Conservation (phyloP, 2,797 vertebrate species). For the Cossypha niveicapilla region DNA sequence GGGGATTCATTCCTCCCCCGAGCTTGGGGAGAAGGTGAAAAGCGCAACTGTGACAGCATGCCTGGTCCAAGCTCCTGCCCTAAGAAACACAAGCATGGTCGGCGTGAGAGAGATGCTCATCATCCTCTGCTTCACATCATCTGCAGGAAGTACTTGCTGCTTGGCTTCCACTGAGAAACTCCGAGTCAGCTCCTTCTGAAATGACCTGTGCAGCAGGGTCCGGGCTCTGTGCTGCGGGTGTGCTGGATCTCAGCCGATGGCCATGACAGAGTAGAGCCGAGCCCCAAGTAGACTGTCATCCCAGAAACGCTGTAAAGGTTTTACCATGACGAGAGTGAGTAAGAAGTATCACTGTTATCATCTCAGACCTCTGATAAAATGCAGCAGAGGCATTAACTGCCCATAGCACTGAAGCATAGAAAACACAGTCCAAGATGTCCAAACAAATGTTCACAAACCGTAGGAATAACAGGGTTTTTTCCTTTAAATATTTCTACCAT, state of each 20-base stretch:
- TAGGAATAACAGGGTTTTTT: not conserved
- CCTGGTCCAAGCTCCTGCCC: not conserved
- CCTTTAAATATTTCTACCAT: not conserved
- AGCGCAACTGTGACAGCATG: accelerated
- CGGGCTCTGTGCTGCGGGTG: accelerated
- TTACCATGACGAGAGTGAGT: accelerated
- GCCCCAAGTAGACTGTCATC: not conserved
- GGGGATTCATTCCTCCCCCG: not conserved
- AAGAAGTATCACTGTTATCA: not conserved
- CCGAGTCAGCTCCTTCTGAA: accelerated
- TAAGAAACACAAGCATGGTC: accelerated
- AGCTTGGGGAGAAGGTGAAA: not conserved
- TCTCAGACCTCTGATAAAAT: too few relatives aligned
- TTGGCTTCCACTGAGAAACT: accelerated
- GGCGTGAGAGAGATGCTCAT: not conserved
- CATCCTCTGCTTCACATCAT: accelerated
- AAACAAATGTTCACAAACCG: not conserved
- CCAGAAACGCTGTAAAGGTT: accelerated
- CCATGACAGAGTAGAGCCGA: accelerated
- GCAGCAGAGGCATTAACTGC: not conserved
- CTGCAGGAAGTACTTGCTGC: not conserved
- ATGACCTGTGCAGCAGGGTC: too few relatives aligned
- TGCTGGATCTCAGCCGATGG: not conserved
- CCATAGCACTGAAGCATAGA: not conserved
- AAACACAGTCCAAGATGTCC: not conserved